Conservation (phyloP, 2,113 vertebrate species). For the Hippoglossus stenolepis region DNA sequence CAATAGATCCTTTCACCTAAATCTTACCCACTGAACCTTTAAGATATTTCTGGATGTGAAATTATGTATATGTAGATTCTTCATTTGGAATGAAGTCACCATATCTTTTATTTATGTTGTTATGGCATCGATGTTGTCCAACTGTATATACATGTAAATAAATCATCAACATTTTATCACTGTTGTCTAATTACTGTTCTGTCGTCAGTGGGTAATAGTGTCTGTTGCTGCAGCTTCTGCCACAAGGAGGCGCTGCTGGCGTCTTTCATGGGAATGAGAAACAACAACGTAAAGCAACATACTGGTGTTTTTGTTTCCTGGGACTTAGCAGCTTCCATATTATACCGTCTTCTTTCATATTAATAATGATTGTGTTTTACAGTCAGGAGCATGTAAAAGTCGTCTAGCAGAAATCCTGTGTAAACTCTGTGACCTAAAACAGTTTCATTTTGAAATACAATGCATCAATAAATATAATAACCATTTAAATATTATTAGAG, state of each 20-base stretch:
- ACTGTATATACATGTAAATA: constrained; percentile 82
- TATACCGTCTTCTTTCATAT: no score
- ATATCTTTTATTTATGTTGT: constrained; percentile 59
- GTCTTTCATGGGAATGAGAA: neutral
- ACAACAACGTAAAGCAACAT: neutral
- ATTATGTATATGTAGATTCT: constrained; percentile 53
- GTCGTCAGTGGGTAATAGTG: neutral
- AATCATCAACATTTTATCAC: constrained; percentile 64
- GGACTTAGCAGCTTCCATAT: no score
- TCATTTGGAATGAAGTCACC: constrained; percentile 17
- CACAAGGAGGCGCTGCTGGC: constrained; percentile 48
- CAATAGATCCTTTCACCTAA: no score
- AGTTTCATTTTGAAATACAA: neutral
- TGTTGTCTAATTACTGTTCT: neutral
- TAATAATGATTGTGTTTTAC: neutral
- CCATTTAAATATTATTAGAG: no score
- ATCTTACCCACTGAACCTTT: constrained; percentile 5
- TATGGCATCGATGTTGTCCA: constrained; percentile 36
- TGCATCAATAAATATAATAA: neutral
- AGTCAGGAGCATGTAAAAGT: neutral
- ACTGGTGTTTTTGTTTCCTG: neutral
- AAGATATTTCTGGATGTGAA: constrained; percentile 18
- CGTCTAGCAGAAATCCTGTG: neutral
- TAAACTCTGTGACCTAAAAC: neutral
- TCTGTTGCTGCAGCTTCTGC: neutral